A percentile compares a stretch with the other conserved stretches of the same genome.
phyloP scores from a whole-genome alignment of 37 sponge, comb jelly and placozoan genomes.

The Crambe crambe region DNA sequence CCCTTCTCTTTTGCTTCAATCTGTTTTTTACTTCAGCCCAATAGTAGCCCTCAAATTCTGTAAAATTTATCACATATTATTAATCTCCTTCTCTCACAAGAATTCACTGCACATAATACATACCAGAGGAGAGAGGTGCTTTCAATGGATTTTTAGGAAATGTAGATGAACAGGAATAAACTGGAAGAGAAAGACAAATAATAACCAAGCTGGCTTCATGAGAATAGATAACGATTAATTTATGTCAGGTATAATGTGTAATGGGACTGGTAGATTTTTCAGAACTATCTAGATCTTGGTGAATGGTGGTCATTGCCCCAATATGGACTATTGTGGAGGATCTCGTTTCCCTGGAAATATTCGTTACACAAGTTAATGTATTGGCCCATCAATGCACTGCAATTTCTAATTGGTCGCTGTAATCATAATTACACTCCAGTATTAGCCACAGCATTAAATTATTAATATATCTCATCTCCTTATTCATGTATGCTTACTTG shows the following conservation, averaged over 20 bases:
- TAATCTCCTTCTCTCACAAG: neutral
- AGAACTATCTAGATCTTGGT: too few relatives aligned
- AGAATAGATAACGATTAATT: neutral
- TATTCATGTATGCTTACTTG: constrained; percentile 16
- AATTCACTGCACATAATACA: neutral
- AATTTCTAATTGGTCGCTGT: too few relatives aligned
- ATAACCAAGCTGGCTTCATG: neutral
- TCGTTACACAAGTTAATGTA: too few relatives aligned
- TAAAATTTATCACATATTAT: neutral
- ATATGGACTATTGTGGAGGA: too few relatives aligned
- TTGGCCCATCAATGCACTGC: too few relatives aligned
- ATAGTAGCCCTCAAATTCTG: constrained; percentile 62
- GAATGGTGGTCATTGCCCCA: too few relatives aligned
- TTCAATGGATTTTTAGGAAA: constrained; percentile 61
- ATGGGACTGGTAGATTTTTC: too few relatives aligned
- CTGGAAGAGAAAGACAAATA: constrained; percentile 16
- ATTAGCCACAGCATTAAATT: too few relatives aligned
- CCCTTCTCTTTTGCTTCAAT: constrained; percentile 9
- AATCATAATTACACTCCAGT: too few relatives aligned
- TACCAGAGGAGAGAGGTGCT: constrained; percentile 49
- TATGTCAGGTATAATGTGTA: neutral
- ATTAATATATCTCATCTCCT: neutral
- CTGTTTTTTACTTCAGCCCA: constrained; percentile 62
- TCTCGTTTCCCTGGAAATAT: too few relatives aligned
- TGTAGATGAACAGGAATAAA: constrained; percentile 63